Conservation (phyloP, 1,140 invertebrate genomes). For the roundworm (Caenorhabditis elegans) region WBcel235 BX284606.5:2433501-2434000, state of each 20-base stretch:
- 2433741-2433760: background rate
- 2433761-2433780: background rate
- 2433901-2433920: background rate
- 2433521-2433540: too few relatives aligned
- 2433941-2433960: background rate
- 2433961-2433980: constrained; percentile 6
- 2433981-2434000: constrained; percentile 11
- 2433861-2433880: constrained; percentile 1
- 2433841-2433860: background rate
- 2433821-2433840: too few relatives aligned
- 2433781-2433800: background rate
- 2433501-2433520: too few relatives aligned
- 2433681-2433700: background rate
- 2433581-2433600: background rate
- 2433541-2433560: too few relatives aligned
- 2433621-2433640: background rate
- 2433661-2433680: background rate
- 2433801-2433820: too few relatives aligned
- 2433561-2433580: background rate
- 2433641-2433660: background rate
- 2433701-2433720: background rate
- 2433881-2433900: background rate
- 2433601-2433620: constrained; percentile 1
- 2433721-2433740: background rate
- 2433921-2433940: background rate